Conservation (phyloP, 2,797 vertebrate genomes). For the Gymnoscopelus microlampas region DNA sequence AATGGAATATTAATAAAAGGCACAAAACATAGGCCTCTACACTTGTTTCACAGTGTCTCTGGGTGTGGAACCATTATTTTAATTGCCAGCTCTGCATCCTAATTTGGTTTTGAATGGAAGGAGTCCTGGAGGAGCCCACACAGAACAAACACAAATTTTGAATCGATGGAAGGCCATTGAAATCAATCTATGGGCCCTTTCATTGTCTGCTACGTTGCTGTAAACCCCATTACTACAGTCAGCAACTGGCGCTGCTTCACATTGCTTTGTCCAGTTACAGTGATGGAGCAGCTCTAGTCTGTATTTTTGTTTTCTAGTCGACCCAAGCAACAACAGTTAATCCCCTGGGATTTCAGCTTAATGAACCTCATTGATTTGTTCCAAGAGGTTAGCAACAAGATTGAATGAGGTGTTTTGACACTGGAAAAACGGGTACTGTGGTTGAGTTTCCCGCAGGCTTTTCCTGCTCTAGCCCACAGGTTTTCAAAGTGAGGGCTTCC, state of each 20-base stretch:
- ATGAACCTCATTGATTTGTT: constrained; percentile 79
- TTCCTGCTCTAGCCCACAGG: too few species aligned
- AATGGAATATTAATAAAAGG: too few species aligned
- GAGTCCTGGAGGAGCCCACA: too few species aligned
- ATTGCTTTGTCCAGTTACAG: constrained; percentile 42
- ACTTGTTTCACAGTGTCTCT: too few species aligned
- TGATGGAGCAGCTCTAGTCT: constrained; percentile 53
- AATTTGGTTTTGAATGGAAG: too few species aligned
- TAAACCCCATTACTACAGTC: constrained; percentile 34
- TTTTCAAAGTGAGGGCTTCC: too few species aligned
- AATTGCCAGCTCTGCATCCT: too few species aligned
- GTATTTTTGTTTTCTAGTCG: constrained; percentile 68
- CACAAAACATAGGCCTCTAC: too few species aligned
- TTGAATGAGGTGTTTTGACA: constrained; percentile 72
- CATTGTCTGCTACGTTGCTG: constrained; percentile 34
- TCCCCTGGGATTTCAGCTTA: constrained; percentile 71
- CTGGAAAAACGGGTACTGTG: constrained; percentile 58
- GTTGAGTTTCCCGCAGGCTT: constrained; percentile 5
- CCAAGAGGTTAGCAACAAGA: constrained; percentile 67
- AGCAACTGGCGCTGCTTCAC: constrained; percentile 16
- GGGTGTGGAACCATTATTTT: too few species aligned
- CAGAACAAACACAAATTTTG: too few species aligned
- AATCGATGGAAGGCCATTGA: constrained; percentile 27
- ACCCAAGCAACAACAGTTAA: constrained; percentile 64
- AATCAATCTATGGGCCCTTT: constrained; percentile 24